Base-by-base conservation (phyloP, 1,140 invertebrate genomes). In the Globodera rostochiensis region DNA sequence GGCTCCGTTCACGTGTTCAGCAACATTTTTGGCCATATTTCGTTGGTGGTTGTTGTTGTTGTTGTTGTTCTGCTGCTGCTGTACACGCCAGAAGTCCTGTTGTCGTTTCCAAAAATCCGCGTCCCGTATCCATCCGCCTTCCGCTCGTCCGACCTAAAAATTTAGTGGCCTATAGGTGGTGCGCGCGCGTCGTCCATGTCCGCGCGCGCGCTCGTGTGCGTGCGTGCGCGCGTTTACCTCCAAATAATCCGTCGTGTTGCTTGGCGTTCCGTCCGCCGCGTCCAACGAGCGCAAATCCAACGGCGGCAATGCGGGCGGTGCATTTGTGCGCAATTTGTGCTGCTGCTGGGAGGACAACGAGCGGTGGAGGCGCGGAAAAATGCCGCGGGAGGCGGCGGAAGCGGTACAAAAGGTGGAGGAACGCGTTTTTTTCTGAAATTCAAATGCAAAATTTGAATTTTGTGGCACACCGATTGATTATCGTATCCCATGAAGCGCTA, bases 201-300 rank as follows among this genome's bases (percentile, higher is more conserved):
- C 36, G 36, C 36, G 36, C 36, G 36, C 3, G 36, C 36, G 36
- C 36, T 0, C 25, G 25, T 36, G 25, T 2, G 36, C 36, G 36
- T 36, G 36, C 36, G 36, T 3, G 36, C 36, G 36, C 36, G 36
- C 57, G 19, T 19, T 64, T 15, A 64, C 57, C 36, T 71, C 69
- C 69, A 71, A 47, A 71, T 71, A 71, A 6, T 71, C 69, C 25
- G 46, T 36, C 69, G 69, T 71, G 46, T 71, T 71, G 36, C 36
- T 71, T 36, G 69, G 69, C 46, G 69, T 71, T 36, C 46, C 69
- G 69, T 71, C 69, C 25, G 46, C 69, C 69, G 46, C 69, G 69
- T 36, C 69, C 46, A 71, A 71, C 6, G 69, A 25, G 6, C 46
- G 69, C 46, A 71, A 47, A 47, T 71, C 69, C 69, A 71, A 71